A percentile compares a stretch with the other conserved stretches of the same genome.
Conservation (phyloP, 2,888 invertebrate genomes). For the Geotrupes spiniger region DNA sequence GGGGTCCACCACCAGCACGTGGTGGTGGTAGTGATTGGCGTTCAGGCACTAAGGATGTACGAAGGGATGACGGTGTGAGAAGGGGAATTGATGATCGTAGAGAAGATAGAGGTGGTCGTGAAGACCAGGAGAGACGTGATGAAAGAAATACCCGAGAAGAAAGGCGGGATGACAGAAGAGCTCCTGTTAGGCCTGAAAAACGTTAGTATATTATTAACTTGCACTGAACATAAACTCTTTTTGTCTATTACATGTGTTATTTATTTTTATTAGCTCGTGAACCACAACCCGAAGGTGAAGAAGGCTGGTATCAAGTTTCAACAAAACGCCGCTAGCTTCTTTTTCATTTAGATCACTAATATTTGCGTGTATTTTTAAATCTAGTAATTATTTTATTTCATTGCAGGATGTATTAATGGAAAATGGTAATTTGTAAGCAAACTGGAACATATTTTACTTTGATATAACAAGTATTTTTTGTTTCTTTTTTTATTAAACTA, state of each 20-base stretch:
- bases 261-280: constrained; percentile 36
- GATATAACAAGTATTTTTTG: constrained; percentile 4
- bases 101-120: constrained; percentile 13
- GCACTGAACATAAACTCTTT: neutral
- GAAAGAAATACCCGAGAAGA: constrained; percentile 14
- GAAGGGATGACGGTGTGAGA: constrained; percentile 20
- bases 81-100: constrained; percentile 17
- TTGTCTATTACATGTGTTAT: constrained; percentile 9
- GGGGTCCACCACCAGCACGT: constrained; percentile 9
- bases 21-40: constrained; percentile 11
- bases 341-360: constrained; percentile 12
- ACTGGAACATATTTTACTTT: constrained; percentile 12
- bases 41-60: neutral
- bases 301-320: constrained; percentile 42
- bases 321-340: constrained; percentile 35
- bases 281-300: constrained; percentile 39
- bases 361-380: constrained; percentile 14
- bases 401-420: constrained; percentile 35
- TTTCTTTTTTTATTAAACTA: constrained; percentile 7
- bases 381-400: constrained; percentile 8
- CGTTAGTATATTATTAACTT: constrained; percentile 35
- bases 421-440: constrained; percentile 29
- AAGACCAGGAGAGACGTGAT: constrained; percentile 10
- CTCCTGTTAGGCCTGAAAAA: constrained; percentile 39
- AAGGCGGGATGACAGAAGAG: constrained; percentile 13